These are phyloP conservation scores for Tichodroma muraria DNA, from an alignment of 2,113 vertebrate species.

Conservation along the genomic window DNA sequence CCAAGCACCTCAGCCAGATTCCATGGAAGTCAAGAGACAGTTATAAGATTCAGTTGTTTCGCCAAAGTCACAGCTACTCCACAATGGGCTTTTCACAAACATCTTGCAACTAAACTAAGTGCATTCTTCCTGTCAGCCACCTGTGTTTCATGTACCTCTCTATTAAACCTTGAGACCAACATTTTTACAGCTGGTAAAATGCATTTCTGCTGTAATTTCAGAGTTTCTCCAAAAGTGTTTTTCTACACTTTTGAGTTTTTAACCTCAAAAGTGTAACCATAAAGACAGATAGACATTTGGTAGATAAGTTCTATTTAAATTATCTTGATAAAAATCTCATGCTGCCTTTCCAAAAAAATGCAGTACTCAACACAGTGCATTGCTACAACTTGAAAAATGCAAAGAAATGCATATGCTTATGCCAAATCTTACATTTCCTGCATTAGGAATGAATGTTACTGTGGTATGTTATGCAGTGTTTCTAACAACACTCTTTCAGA, in stretches of 20 bases:
- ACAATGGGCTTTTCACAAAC: background rate
- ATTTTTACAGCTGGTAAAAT: background rate
- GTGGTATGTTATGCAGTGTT: background rate
- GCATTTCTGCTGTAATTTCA: background rate
- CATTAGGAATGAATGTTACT: background rate
- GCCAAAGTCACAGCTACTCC: background rate
- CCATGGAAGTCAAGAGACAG: background rate
- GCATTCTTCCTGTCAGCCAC: slow-evolving; percentile 10
- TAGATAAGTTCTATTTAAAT: background rate
- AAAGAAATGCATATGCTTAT: background rate
- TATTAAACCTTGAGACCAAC: background rate
- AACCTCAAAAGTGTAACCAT: background rate
- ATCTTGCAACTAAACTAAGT: background rate
- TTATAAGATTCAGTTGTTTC: background rate
- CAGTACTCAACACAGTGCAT: background rate
- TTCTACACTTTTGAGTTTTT: too few species aligned
- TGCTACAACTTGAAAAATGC: background rate
- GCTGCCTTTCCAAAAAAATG: background rate
- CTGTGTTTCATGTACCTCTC: background rate
- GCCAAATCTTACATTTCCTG: background rate
- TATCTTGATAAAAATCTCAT: background rate
- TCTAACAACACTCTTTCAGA: background rate
- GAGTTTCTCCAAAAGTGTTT: background rate
- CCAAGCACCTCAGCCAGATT: background rate
- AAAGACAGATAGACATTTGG: background rate